Evolutionary conservation across 2,888 invertebrate genomes (phyloP).

Genomic region (Melangyna quadrimaculata): DNA sequence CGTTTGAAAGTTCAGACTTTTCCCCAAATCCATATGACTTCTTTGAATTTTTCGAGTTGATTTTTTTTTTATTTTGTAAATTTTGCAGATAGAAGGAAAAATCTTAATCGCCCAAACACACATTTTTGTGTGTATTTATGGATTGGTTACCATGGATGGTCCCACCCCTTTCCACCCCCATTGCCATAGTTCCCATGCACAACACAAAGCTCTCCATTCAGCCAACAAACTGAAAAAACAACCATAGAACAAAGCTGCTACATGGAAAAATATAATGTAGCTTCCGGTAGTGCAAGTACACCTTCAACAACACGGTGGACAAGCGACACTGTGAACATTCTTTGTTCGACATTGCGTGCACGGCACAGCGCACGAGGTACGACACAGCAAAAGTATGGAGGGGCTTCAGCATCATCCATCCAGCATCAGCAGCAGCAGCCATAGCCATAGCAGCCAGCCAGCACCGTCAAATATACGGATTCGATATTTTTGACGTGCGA

Average conservation of each 20-base stretch:
- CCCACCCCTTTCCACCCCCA: neutral
- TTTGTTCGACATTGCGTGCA: constrained; percentile 24
- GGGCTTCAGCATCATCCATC: neutral
- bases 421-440: neutral
- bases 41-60: neutral
- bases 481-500: constrained; percentile 40
- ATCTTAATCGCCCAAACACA: constrained; percentile 1
- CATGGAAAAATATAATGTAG: constrained; percentile 24
- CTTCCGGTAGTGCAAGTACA: constrained; percentile 23
- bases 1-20: neutral
- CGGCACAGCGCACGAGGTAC: neutral
- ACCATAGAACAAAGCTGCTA: constrained; percentile 34
- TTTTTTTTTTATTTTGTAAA: neutral
- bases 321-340: constrained; percentile 39
- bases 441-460: neutral
- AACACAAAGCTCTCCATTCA: neutral
- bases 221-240: constrained; percentile 3
- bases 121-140: neutral
- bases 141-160: neutral
- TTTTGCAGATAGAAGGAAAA: neutral
- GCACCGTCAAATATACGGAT: constrained; percentile 35
- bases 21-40: neutral
- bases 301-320: neutral
- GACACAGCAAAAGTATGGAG: neutral
- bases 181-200: neutral